Percentiles rank a stretch among this genome's conserved stretches.
Conservation (phyloP, 2,888 invertebrate genomes). For the Lasioglossum oenotherae region DNA sequence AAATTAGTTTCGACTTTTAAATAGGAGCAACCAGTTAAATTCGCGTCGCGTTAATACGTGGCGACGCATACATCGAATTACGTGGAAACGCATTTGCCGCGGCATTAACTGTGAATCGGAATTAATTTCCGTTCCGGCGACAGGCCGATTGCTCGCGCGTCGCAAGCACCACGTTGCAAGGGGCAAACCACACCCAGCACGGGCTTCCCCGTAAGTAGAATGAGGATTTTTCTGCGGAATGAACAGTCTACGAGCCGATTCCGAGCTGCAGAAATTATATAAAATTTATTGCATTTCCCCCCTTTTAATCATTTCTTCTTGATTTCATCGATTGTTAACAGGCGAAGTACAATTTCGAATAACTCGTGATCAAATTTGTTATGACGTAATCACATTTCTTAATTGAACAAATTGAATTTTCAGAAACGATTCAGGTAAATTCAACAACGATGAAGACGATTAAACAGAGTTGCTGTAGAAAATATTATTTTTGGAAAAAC, state of each 20-base stretch:
- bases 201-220: background rate
- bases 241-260: background rate
- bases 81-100: slow-evolving; percentile 51
- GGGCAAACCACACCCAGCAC: background rate
- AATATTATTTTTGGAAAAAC: background rate
- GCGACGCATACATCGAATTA: slow-evolving; percentile 54
- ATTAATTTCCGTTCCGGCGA: slow-evolving; percentile 52
- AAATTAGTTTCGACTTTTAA: slow-evolving; percentile 50
- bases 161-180: background rate
- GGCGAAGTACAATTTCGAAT: too few relatives aligned
- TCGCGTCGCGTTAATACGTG: slow-evolving; percentile 23
- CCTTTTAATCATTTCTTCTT: background rate
- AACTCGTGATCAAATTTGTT: too few relatives aligned
- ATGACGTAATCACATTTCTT: too few relatives aligned
- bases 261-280: background rate
- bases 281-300: background rate
- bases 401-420: too few relatives aligned
- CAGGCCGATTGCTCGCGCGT: slow-evolving; percentile 21
- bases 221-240: background rate
- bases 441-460: background rate
- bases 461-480: background rate
- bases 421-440: too few relatives aligned
- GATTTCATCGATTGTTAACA: background rate
- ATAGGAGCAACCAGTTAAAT: slow-evolving; percentile 22
- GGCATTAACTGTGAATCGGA: slow-evolving; percentile 52